These are phyloP conservation scores for Bos indicus DNA, from an alignment of 2,113 vertebrate genomes.

Conservation along the genomic window DNA sequence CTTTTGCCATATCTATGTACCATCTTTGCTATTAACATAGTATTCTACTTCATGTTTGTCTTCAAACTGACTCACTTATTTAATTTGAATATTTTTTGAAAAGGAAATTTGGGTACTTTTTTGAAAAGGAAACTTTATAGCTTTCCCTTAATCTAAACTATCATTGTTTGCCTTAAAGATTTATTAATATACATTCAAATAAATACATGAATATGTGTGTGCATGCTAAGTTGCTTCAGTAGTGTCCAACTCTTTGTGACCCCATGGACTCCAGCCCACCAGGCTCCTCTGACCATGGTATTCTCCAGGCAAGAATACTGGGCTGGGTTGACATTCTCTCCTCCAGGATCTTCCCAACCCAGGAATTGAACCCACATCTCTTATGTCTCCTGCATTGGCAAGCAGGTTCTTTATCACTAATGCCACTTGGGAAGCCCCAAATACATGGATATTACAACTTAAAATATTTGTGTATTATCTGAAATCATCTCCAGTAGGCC, in stretches of 20 bases:
- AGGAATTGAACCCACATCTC: neutral
- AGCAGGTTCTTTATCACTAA: neutral
- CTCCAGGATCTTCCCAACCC: neutral
- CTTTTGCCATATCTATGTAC: neutral
- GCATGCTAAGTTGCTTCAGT: neutral
- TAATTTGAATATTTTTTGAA: conserved; percentile 1
- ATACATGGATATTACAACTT: neutral
- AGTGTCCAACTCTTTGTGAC: neutral
- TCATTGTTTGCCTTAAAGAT: neutral
- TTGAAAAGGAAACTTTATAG: conserved; percentile 12
- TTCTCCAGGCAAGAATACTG: neutral
- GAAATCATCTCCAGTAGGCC: neutral
- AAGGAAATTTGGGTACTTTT: neutral
- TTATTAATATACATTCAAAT: neutral
- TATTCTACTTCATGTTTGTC: neutral
- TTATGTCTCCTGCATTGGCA: neutral
- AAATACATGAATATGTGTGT: neutral
- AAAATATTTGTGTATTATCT: neutral
- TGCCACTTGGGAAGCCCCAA: neutral
- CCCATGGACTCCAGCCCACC: neutral
- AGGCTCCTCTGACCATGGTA: neutral
- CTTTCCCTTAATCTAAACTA: neutral
- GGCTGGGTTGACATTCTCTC: neutral
- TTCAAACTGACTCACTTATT: conserved; percentile 1
- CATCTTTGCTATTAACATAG: neutral